Evolutionary conservation across 2,797 vertebrate genomes (phyloP).

Genomic region (Danio jaintianensis): DNA sequence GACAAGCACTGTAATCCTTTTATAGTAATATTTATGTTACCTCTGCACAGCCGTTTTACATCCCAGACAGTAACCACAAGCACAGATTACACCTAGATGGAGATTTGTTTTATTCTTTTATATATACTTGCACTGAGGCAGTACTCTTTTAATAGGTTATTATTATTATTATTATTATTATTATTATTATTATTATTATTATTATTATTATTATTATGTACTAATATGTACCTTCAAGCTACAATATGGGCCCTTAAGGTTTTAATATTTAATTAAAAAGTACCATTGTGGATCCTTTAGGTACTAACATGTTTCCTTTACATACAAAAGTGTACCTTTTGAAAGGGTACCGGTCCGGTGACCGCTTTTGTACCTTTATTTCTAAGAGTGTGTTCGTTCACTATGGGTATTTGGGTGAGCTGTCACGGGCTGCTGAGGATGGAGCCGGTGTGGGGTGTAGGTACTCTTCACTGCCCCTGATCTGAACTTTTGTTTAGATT

Average conservation of each 20-base stretch:
- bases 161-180: too few relatives aligned
- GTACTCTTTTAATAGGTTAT: too few relatives aligned
- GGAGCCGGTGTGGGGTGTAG: neutral
- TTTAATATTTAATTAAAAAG: too few relatives aligned
- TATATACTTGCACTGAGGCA: neutral
- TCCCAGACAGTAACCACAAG: neutral
- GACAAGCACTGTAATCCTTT: conserved; percentile 18
- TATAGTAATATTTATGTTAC: conserved; percentile 22
- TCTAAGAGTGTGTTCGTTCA: neutral
- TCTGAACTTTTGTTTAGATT: conserved; percentile 12
- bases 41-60: conserved; percentile 3
- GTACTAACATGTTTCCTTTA: too few relatives aligned
- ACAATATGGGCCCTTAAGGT: too few relatives aligned
- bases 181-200: too few relatives aligned
- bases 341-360: too few relatives aligned
- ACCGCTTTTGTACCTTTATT: too few relatives aligned
- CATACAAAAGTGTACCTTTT: too few relatives aligned
- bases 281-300: too few relatives aligned
- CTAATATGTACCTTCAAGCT: too few relatives aligned
- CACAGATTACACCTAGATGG: neutral
- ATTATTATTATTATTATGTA: too few relatives aligned
- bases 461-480: conserved; percentile 8
- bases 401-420: neutral
- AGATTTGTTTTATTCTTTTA: neutral
- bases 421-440: conserved; percentile 4